These are phyloP conservation scores for Corythornis cristatus DNA, from an alignment of 2,113 vertebrate genomes.

Conservation along the genomic window DNA sequence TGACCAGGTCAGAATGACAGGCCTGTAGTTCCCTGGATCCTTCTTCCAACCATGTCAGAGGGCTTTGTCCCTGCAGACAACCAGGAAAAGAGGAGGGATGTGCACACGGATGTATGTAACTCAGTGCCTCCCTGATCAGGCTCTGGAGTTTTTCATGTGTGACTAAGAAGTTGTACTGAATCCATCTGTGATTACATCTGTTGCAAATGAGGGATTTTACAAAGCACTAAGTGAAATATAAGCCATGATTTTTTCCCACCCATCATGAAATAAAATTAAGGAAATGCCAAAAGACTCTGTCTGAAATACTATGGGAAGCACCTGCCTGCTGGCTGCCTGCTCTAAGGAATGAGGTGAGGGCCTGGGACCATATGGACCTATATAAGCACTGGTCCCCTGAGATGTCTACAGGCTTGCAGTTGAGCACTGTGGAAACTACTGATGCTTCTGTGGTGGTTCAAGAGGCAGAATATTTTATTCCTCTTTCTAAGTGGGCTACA, in stretches of 20 bases:
- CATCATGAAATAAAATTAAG: not conserved
- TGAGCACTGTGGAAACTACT: not conserved
- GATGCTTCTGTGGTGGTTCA: not conserved
- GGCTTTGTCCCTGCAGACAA: not conserved
- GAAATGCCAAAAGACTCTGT: not conserved
- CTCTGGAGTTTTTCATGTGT: not conserved
- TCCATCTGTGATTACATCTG: not conserved
- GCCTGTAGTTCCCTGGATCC: too few species aligned
- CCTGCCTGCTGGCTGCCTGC: not conserved
- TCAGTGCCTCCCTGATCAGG: not conserved
- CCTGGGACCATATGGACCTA: accelerated
- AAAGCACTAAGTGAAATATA: not conserved
- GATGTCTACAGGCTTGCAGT: not conserved
- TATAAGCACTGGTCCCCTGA: not conserved
- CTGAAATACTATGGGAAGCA: not conserved
- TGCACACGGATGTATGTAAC: not conserved
- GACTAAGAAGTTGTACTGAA: not conserved
- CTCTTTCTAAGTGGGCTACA: not conserved
- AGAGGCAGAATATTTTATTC: not conserved
- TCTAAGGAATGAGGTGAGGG: not conserved
- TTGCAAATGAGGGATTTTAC: not conserved
- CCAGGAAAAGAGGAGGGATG: not conserved
- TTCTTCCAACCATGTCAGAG: accelerated
- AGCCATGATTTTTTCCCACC: not conserved
- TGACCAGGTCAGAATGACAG: too few species aligned